Evolutionary conservation across 64 coral and sea anemone species (phyloP).

Genomic region (Dendronephthya gigantea): DNA sequence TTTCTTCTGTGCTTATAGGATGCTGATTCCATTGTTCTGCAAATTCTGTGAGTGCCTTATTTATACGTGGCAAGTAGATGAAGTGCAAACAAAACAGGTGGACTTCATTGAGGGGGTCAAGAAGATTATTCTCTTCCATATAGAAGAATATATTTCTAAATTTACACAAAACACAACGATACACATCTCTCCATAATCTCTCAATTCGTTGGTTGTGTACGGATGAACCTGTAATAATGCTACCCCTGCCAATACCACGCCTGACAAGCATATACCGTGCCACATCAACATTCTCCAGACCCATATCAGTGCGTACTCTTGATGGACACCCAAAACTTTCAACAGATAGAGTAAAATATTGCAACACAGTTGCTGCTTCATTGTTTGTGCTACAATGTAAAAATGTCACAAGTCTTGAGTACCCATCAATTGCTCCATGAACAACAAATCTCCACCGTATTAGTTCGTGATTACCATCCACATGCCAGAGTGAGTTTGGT

Average conservation of each 20-base stretch:
- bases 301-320: conserved; percentile 41
- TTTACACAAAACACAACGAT: conserved; percentile 28
- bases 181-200: conserved; percentile 50
- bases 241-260: conserved; percentile 31
- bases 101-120: neutral
- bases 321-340: conserved; percentile 38
- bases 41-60: neutral
- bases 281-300: conserved; percentile 37
- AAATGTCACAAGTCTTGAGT: conserved; percentile 29
- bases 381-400: conserved; percentile 41
- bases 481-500: conserved; percentile 40
- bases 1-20: neutral
- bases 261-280: conserved; percentile 12
- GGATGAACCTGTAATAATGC: conserved; percentile 39
- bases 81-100: neutral
- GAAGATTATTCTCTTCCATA: neutral
- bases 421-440: conserved; percentile 38
- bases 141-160: neutral
- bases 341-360: conserved; percentile 22
- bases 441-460: conserved; percentile 35
- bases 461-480: conserved; percentile 27
- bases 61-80: neutral
- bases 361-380: conserved; percentile 37
- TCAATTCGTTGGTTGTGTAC: conserved; percentile 53
- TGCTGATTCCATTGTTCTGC: neutral